Evolutionary conservation across 2,888 invertebrate species (phyloP).

Genomic region (Tuberolachnus salignus): DNA sequence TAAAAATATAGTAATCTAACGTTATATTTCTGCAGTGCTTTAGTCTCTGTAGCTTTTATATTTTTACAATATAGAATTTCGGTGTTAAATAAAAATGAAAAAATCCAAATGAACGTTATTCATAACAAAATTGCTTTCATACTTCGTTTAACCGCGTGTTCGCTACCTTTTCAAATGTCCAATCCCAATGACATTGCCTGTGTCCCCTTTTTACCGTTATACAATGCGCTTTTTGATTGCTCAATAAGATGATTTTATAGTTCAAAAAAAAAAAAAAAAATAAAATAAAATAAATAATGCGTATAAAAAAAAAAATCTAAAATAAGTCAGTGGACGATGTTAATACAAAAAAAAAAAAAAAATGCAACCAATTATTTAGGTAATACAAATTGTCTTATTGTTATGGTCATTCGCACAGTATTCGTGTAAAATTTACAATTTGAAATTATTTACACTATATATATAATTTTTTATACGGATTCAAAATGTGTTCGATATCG

Average conservation of each 20-base stretch:
- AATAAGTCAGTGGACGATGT: slow-evolving; percentile 14
- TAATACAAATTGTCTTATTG: background rate
- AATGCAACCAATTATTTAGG: background rate
- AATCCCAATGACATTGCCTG: slow-evolving; percentile 40
- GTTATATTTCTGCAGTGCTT: background rate
- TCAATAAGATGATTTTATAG: slow-evolving; percentile 39
- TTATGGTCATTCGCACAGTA: too few species aligned
- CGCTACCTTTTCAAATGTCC: slow-evolving; percentile 50
- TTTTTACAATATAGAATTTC: background rate
- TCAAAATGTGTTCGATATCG: too few species aligned
- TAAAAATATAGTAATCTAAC: too few species aligned
- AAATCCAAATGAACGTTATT: slow-evolving; percentile 56
- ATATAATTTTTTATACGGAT: too few species aligned
- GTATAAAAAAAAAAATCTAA: slow-evolving; percentile 15
- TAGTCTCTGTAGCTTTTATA: background rate
- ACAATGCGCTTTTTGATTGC: slow-evolving; percentile 54
- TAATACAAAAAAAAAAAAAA: background rate
- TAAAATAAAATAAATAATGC: background rate
- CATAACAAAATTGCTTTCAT: slow-evolving; percentile 55
- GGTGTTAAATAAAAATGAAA: slow-evolving; percentile 23
- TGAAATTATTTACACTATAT: too few species aligned
- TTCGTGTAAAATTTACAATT: too few species aligned
- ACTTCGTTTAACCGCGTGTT: slow-evolving; percentile 53
- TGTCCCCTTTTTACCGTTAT: slow-evolving; percentile 46
- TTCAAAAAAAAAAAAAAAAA: slow-evolving; percentile 3